phyloP scores from a whole-genome alignment of 2,113 vertebrate genomes.

The Carettochelys insculpta region DNA sequence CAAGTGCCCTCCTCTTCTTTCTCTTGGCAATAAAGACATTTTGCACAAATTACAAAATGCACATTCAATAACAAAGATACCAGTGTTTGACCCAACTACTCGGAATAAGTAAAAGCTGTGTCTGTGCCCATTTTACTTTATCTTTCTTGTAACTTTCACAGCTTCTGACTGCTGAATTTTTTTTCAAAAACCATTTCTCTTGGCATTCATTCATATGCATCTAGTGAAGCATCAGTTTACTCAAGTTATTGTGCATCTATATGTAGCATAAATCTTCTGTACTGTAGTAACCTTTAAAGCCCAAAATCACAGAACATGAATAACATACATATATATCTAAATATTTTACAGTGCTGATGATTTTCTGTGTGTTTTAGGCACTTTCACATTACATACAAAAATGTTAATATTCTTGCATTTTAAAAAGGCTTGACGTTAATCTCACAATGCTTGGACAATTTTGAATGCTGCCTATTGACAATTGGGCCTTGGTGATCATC shows the following conservation, averaged over 20 bases:
- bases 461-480: conserved; percentile 66
- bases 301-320: conserved; percentile 13
- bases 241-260: conserved; percentile 31
- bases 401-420: conserved; percentile 58
- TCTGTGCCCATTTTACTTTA: not conserved
- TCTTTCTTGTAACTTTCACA: conserved; percentile 40
- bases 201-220: conserved; percentile 30
- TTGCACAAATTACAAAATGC: not conserved
- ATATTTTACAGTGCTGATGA: conserved; percentile 40
- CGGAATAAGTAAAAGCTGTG: not conserved
- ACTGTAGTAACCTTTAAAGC: conserved; percentile 55
- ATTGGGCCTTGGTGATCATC: conserved; percentile 68
- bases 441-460: conserved; percentile 56
- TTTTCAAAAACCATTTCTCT: conserved; percentile 42
- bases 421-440: conserved; percentile 63
- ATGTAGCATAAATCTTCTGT: conserved; percentile 29
- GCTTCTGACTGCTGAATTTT: conserved; percentile 42
- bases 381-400: not conserved
- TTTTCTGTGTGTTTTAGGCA: conserved; percentile 44
- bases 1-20: conserved; percentile 1
- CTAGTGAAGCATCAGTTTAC: conserved; percentile 38
- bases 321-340: not conserved
- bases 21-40: conserved; percentile 2
- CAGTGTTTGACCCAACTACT: conserved; percentile 14
- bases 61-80: conserved; percentile 32